Evolutionary conservation across 2,888 invertebrate species (phyloP).

Genomic region (Drosophila stalkeri): DNA sequence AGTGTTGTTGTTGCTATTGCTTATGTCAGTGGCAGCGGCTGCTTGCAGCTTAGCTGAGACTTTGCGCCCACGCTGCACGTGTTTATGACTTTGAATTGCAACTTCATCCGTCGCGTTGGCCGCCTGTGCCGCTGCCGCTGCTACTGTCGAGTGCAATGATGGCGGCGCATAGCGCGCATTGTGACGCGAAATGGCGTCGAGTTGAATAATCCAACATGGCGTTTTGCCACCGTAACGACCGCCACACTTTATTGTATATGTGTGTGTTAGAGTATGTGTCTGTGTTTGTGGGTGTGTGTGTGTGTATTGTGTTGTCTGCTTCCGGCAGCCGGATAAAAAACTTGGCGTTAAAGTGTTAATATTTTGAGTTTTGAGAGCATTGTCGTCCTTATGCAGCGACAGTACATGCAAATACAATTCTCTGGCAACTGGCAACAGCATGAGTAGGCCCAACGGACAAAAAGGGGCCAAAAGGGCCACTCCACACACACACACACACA

Average conservation of each 20-base stretch:
- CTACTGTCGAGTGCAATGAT: constrained; percentile 79
- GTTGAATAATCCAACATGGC: constrained; percentile 79
- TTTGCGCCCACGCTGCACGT: constrained; percentile 82
- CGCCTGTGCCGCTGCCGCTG: constrained; percentile 40
- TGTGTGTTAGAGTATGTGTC: constrained; percentile 12
- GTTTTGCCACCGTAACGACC: constrained; percentile 75
- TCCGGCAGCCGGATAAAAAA: constrained; percentile 80
- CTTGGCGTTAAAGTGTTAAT: constrained; percentile 79
- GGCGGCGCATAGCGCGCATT: constrained; percentile 80
- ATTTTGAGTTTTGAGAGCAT: constrained; percentile 80
- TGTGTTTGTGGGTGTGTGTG: constrained; percentile 27
- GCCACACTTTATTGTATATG: constrained; percentile 51
- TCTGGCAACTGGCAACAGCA: constrained; percentile 15
- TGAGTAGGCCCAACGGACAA: constrained; percentile 17
- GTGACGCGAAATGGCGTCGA: constrained; percentile 81
- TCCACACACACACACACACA: constrained; percentile 4
- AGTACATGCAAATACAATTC: constrained; percentile 67
- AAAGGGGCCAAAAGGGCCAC: constrained; percentile 24
- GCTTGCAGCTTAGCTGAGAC: constrained; percentile 77
- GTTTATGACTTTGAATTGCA: constrained; percentile 84
- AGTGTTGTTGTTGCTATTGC: constrained; percentile 47
- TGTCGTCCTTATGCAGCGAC: constrained; percentile 50
- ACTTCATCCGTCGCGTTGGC: constrained; percentile 77
- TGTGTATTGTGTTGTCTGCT: constrained; percentile 75
- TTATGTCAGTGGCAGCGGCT: constrained; percentile 69